phyloP scores from a whole-genome alignment of 2,888 invertebrate species.

The Melanostoma mellinum region DNA sequence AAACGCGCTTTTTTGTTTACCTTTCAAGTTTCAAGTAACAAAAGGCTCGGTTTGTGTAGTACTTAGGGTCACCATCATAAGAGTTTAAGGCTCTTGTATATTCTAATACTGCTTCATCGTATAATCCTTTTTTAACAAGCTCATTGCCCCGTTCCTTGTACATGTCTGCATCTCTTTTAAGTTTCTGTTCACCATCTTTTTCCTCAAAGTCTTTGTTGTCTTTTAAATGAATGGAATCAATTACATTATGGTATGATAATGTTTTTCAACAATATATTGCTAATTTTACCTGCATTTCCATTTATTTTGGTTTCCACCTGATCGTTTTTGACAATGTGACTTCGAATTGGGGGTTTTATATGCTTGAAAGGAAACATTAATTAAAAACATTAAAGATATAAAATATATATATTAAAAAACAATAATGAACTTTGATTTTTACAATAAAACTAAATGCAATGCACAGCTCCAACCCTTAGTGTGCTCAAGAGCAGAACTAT shows the following conservation, averaged over 20 bases:
- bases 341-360: constrained; percentile 42
- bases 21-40: constrained; percentile 91
- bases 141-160: constrained; percentile 88
- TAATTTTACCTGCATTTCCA: constrained; percentile 3
- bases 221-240: neutral
- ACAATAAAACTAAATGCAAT: no score
- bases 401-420: neutral
- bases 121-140: constrained; percentile 90
- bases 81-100: constrained; percentile 94
- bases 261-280: neutral
- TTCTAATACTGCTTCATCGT: constrained; percentile 91
- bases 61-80: constrained; percentile 90
- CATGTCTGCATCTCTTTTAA: constrained; percentile 77
- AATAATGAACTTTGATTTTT: no score
- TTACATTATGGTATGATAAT: neutral
- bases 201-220: constrained; percentile 78
- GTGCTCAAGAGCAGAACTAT: no score
- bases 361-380: constrained; percentile 16
- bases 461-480: no score
- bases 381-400: neutral
- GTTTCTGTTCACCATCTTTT: constrained; percentile 76
- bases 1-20: constrained; percentile 82
- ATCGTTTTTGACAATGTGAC: constrained; percentile 19
- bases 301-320: constrained; percentile 30
- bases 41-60: constrained; percentile 93